Conservation (phyloP, 2,113 vertebrate species). For the Etheostoma spectabile region DNA sequence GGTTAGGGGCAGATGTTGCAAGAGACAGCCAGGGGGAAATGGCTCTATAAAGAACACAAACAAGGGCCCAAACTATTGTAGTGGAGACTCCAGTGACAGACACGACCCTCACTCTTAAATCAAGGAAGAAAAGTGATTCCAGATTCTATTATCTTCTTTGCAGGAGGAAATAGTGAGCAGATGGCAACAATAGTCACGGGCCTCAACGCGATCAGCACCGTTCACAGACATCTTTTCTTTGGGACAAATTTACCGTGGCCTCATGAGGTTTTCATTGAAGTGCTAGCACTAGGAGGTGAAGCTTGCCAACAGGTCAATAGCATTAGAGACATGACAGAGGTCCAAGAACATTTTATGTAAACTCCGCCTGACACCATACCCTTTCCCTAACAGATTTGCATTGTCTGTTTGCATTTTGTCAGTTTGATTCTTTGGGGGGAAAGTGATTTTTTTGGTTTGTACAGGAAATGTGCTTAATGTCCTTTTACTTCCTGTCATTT, state of each 20-base stretch:
- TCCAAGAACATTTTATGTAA: constrained; percentile 53
- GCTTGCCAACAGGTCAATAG: constrained; percentile 80
- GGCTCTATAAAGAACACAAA: constrained; percentile 88
- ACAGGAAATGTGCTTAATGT: constrained; percentile 24
- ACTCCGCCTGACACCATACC: constrained; percentile 26
- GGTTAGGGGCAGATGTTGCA: constrained; percentile 91
- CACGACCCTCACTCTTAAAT: constrained; percentile 59
- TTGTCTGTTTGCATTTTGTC: constrained; percentile 35
- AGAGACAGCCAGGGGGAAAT: constrained; percentile 84
- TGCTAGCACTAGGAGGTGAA: constrained; percentile 84
- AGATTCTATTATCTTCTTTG: constrained; percentile 91
- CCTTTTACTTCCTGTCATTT: constrained; percentile 15
- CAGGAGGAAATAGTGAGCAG: constrained; percentile 86
- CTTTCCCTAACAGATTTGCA: constrained; percentile 19
- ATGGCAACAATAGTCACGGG: constrained; percentile 91
- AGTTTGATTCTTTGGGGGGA: constrained; percentile 14
- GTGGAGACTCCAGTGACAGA: constrained; percentile 66
- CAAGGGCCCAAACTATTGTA: constrained; percentile 87
- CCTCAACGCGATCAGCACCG: constrained; percentile 86
- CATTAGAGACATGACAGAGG: constrained; percentile 66
- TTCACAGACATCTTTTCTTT: constrained; percentile 88
- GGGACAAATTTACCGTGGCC: constrained; percentile 87
- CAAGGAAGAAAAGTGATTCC: constrained; percentile 88
- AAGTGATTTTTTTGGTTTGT: neutral
- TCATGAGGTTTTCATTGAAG: constrained; percentile 90